A percentile compares a stretch with the other conserved stretches of the same genome.
These are phyloP conservation scores for Temnopleurus reevesii DNA, from an alignment of 53 echinoderm and acorn worm species.

Conservation along the genomic window DNA sequence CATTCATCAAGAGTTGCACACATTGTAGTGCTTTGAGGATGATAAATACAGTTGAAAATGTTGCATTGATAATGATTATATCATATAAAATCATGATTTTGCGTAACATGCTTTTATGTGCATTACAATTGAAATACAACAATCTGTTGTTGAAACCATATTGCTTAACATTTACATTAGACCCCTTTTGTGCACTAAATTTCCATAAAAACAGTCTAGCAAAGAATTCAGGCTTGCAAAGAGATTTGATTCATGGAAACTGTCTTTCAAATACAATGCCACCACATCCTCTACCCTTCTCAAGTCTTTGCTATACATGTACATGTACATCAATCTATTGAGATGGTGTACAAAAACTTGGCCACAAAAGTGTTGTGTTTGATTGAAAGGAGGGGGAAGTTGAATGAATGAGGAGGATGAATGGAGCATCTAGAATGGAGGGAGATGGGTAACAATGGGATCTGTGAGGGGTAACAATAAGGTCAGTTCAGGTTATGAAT, in stretches of 20 bases:
- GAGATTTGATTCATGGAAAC: too few species aligned
- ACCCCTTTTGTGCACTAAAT: too few species aligned
- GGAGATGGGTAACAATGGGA: too few species aligned
- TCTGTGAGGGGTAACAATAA: too few species aligned
- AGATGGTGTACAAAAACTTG: neutral
- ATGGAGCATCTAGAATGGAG: neutral
- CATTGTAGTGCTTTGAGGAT: too few species aligned
- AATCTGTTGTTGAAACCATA: too few species aligned
- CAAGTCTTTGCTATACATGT: neutral
- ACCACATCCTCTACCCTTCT: neutral
- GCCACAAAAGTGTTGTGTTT: conserved; percentile 7
- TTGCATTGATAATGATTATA: neutral
- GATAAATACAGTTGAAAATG: neutral
- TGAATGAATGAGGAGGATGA: neutral
- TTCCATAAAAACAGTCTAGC: too few species aligned
- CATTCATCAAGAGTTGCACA: neutral
- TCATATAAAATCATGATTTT: neutral
- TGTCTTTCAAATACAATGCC: neutral
- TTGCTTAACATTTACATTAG: too few species aligned
- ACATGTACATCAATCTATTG: neutral
- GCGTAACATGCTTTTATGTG: neutral
- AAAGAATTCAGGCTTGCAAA: too few species aligned
- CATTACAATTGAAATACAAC: neutral
- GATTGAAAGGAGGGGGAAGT: neutral
- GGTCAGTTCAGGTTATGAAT: too few species aligned